Conservation (phyloP, 2,797 vertebrate genomes). For the Clarias laeviceps region DNA sequence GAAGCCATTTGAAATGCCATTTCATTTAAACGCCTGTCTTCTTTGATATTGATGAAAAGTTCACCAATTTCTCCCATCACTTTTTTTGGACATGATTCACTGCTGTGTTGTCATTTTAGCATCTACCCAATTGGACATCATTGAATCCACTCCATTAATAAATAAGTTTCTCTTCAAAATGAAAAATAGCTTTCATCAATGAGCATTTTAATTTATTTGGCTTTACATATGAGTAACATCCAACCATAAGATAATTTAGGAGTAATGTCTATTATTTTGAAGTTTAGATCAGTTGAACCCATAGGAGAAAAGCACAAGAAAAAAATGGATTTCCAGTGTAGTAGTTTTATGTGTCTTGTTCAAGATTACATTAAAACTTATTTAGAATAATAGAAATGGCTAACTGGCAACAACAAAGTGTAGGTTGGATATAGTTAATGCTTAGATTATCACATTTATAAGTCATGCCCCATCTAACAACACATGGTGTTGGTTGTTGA, state of each 20-base stretch:
- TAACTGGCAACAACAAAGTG: background rate
- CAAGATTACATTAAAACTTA: background rate
- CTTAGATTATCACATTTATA: background rate
- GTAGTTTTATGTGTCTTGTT: background rate
- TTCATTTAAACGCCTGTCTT: conserved; percentile 23
- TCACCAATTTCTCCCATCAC: conserved; percentile 6
- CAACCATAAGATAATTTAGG: background rate
- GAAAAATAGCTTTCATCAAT: background rate
- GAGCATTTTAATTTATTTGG: background rate
- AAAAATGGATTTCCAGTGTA: background rate
- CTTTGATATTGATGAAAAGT: conserved; percentile 14
- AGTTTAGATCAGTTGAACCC: background rate
- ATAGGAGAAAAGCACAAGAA: background rate
- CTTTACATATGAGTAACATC: background rate
- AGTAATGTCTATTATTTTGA: background rate
- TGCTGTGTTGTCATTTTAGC: conserved; percentile 22
- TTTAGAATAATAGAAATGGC: background rate
- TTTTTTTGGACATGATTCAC: conserved; percentile 11
- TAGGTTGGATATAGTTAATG: background rate
- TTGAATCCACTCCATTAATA: background rate
- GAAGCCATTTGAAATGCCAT: conserved; percentile 32
- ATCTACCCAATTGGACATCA: background rate
- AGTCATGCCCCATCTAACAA: background rate
- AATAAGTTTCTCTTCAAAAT: conserved; percentile 3
- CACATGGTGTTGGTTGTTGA: background rate